A percentile compares a stretch with the other conserved stretches of the same genome.
Evolutionary conservation across 64 coral and sea anemone species (phyloP).

Genomic region (Pocillopora damicornis): DNA sequence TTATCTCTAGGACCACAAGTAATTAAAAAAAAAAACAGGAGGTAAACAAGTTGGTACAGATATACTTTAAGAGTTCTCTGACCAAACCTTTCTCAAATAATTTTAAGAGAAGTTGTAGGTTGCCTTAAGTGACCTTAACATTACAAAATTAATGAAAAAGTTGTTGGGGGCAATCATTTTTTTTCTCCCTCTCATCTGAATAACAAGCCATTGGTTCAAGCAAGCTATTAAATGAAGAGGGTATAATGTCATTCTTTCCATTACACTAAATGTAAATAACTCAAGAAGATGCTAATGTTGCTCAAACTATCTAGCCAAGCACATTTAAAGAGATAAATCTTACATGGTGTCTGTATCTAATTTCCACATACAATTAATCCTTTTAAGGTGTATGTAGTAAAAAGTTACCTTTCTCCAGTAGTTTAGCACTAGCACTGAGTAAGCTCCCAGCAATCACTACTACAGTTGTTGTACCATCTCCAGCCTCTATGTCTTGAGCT

Average conservation of each 20-base stretch:
- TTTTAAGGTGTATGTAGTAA: too few relatives aligned
- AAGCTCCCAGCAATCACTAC: constrained; percentile 97
- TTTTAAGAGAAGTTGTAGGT: not conserved
- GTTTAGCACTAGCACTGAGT: constrained; percentile 87
- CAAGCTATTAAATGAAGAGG: constrained; percentile 18
- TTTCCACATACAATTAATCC: too few relatives aligned
- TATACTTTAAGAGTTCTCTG: too few relatives aligned
- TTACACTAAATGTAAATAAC: too few relatives aligned
- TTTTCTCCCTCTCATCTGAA: constrained; percentile 39
- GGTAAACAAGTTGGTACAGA: too few relatives aligned
- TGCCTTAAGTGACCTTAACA: constrained; percentile 7
- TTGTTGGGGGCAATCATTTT: constrained; percentile 23
- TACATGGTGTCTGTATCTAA: too few relatives aligned
- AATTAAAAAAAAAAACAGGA: too few relatives aligned
- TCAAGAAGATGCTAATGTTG: too few relatives aligned
- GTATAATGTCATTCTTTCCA: not conserved
- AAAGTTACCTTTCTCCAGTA: constrained; percentile 84
- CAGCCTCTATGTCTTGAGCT: constrained; percentile 97
- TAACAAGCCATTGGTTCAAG: constrained; percentile 18
- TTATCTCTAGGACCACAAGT: too few relatives aligned
- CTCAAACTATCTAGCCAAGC: not conserved
- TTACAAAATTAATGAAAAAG: constrained; percentile 3
- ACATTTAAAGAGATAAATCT: not conserved
- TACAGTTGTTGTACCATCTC: constrained; percentile 97
- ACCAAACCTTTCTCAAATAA: too few relatives aligned